Evolutionary conservation across 2,888 invertebrate species (phyloP), one percentile per base, ranked within the genome.

Genomic region (Drosophila emarginata): DNA sequence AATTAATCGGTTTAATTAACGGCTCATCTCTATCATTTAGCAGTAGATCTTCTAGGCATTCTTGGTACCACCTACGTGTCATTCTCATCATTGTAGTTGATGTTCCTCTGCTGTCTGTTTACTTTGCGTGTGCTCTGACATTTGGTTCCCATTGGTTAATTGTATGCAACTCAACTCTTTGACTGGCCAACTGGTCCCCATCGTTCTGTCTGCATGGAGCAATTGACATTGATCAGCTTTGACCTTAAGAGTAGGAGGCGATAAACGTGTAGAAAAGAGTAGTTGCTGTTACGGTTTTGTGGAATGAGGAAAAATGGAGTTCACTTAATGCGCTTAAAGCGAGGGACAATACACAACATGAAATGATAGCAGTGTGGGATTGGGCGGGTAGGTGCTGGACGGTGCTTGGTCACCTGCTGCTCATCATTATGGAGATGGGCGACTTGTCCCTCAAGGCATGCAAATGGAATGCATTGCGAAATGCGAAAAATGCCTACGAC

Each of bases 171-270:
- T 45, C 45, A 45, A 45, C 45, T 45, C 45, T 45, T 45, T 45
- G 45, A 45, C 21, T 61, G 45, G 45, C n/a, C 14, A 14, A 21
- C 21, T 37, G 14, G 15, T 18, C 15, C 15, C 59, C 28, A 40
- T 18, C 28, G 50, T 63, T 50, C 72, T 72, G 65, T 65, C 70
- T 72, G 57, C 69, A 67, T 69, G 60, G 37, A 64, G 45, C 77
- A 75, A 79, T 79, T 82, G 79, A 79, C 79, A 79, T 77, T 82
- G 83, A 79, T 79, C 80, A 75, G 79, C 64, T 62, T 62, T 72
- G 75, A 77, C 80, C 75, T 82, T 72, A 72, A 45, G 61, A 36
- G 61, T 36, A 37, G 28, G 26, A 45, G 32, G 9, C 21, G 45
- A 2, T 21, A 21, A 4, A 45, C 4, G 18, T 45, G 45, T 45